Conservation (phyloP, 2,797 vertebrate species). For the Sebastes hopkinsi region DNA sequence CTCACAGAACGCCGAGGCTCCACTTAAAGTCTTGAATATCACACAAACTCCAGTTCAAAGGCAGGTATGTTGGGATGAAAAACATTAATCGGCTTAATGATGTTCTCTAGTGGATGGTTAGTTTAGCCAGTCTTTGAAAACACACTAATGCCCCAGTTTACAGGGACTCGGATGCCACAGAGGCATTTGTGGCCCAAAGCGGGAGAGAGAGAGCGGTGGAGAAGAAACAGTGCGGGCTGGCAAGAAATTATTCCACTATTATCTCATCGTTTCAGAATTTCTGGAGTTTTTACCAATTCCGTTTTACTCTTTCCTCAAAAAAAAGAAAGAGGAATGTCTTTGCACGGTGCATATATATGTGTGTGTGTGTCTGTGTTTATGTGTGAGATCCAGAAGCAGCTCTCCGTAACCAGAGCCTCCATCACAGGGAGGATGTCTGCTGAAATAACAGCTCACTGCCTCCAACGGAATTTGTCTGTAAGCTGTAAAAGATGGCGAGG, state of each 20-base stretch:
- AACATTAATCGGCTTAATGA: conserved; percentile 66
- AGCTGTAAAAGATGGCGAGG: conserved; percentile 64
- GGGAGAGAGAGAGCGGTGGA: not conserved
- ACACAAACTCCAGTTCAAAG: conserved; percentile 71
- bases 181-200: conserved; percentile 5
- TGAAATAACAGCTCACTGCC: conserved; percentile 65
- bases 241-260: conserved; percentile 32
- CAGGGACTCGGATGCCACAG: conserved; percentile 20
- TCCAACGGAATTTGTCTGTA: conserved; percentile 66
- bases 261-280: conserved; percentile 58
- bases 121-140: conserved; percentile 41
- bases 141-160: conserved; percentile 28
- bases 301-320: conserved; percentile 33
- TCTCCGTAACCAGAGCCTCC: conserved; percentile 70
- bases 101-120: conserved; percentile 40
- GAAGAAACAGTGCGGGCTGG: conserved; percentile 7
- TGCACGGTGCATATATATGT: not conserved
- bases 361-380: conserved; percentile 16
- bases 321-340: conserved; percentile 30
- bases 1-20: conserved; percentile 56
- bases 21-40: conserved; percentile 78
- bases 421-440: conserved; percentile 63
- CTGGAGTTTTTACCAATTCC: conserved; percentile 34
- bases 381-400: conserved; percentile 49
- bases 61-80: conserved; percentile 57